Evolutionary conservation across 2,113 vertebrate genomes (phyloP), one percentile per base, ranked within the genome.

Genomic region (Hydrochoerus hydrochaeris): DNA sequence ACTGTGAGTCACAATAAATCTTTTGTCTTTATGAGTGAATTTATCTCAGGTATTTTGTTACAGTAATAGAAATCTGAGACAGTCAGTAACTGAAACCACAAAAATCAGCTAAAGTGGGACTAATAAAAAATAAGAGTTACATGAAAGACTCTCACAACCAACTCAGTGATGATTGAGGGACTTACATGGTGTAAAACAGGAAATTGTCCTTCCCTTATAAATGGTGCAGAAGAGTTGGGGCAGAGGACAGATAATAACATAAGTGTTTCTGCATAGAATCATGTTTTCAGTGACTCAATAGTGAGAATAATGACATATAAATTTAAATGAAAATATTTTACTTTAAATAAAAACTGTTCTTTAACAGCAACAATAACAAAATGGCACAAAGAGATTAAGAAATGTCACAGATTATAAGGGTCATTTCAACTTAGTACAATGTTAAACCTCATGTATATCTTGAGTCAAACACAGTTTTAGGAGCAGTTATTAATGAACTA

Each of bases 271-370:
- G 19, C n/a, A 73, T 35, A 87, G 83, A 88, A 81, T 52, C 17
- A 20, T 41, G 5, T 54, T 65, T 49, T 78, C 35, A 81, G 81
- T 86, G 71, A 96, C 22, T 19, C 52, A 85, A 54, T 46, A 81
- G 49, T 1, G 7, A 28, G 32, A 80, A 85, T n/a, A 82, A 0
- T 16, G 44, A 85, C 54, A 2, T 32, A 54, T 12, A 73, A 30
- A 71, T 5, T 54, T 75, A 90, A 62, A 38, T 90, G n/a, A 60
- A 30, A 71, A 44, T 32, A 57, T 84, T 87, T 83, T 86, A 73
- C 80, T 87, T 86, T 91, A 80, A 93, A 93, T 67, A 7, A 57
- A 86, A 86, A 35, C 35, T 92, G 16, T 77, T 84, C 14, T 41
- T 86, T 52, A 78, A 52, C 24, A 91, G 44, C 3, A 75, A 65